Percentiles rank a stretch among this genome's conserved stretches.
Conservation (phyloP, 2,888 invertebrate species). For the Drosophila demipolita region DNA sequence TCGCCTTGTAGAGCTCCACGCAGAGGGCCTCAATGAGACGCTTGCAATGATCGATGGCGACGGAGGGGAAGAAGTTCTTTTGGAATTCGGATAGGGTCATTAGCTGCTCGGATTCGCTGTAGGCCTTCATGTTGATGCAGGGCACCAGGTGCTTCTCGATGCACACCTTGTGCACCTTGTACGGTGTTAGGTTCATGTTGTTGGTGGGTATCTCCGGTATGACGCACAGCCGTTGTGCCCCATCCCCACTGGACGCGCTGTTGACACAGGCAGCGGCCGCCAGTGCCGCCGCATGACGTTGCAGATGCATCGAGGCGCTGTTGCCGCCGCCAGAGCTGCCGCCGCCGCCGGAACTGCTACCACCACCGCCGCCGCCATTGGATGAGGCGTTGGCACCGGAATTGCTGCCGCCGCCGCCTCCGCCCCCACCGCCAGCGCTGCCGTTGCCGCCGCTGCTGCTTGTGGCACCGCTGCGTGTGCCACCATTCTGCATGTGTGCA, state of each 20-base stretch:
- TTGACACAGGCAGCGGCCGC: slow-evolving; percentile 75
- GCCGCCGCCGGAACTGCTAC: slow-evolving; percentile 13
- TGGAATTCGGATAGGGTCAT: slow-evolving; percentile 94
- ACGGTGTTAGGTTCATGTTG: slow-evolving; percentile 90
- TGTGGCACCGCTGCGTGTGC: slow-evolving; percentile 36
- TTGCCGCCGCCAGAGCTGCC: slow-evolving; percentile 41
- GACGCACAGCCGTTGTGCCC: slow-evolving; percentile 86
- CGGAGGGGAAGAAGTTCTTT: slow-evolving; percentile 92
- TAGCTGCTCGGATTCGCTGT: slow-evolving; percentile 91
- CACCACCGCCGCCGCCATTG: slow-evolving; percentile 41
- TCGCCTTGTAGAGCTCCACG: slow-evolving; percentile 92
- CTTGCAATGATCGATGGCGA: slow-evolving; percentile 90
- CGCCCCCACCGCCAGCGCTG: not conserved
- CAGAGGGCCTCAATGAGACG: slow-evolving; percentile 92
- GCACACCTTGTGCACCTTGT: slow-evolving; percentile 92
- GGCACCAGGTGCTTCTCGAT: slow-evolving; percentile 93
- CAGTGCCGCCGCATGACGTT: slow-evolving; percentile 83
- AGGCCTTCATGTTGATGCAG: slow-evolving; percentile 94
- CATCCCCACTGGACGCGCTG: slow-evolving; percentile 59
- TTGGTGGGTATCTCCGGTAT: slow-evolving; percentile 90
- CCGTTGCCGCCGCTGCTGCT: slow-evolving; percentile 6
- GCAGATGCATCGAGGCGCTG: slow-evolving; percentile 86
- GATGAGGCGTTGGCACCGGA: slow-evolving; percentile 25
- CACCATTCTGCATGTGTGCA: slow-evolving; percentile 72
- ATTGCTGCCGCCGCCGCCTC: slow-evolving; percentile 11